These are phyloP conservation scores for Dicranocentrus wangi DNA, from an alignment of 2,888 invertebrate genomes.

Conservation along the genomic window DNA sequence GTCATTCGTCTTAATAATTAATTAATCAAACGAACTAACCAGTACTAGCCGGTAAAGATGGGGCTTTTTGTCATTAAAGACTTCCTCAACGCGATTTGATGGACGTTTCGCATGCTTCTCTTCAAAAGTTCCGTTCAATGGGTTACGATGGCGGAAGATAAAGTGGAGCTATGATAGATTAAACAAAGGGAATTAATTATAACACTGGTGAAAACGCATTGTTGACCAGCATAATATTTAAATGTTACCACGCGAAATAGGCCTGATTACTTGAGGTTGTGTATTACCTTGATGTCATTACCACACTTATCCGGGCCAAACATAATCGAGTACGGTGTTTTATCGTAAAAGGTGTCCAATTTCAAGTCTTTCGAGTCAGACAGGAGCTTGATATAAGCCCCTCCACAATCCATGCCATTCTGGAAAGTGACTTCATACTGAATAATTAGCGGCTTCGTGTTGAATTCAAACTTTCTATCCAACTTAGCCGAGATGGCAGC, in stretches of 20 bases:
- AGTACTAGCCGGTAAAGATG: constrained; percentile 86
- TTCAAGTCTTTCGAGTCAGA: constrained; percentile 78
- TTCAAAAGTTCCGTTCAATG: constrained; percentile 88
- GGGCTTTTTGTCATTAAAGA: constrained; percentile 93
- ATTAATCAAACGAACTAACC: constrained; percentile 58
- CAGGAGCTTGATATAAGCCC: constrained; percentile 89
- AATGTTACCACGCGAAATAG: too few relatives aligned
- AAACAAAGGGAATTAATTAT: too few relatives aligned
- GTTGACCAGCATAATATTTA: too few relatives aligned
- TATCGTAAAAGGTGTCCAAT: constrained; percentile 91
- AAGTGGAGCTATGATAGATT: constrained; percentile 83
- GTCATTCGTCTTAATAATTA: too few relatives aligned
- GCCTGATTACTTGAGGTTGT: too few relatives aligned
- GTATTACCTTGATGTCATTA: constrained; percentile 89
- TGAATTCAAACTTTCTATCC: constrained; percentile 87
- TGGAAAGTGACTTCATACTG: constrained; percentile 96
- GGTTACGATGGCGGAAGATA: constrained; percentile 97
- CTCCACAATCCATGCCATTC: constrained; percentile 98
- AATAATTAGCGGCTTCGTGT: constrained; percentile 86
- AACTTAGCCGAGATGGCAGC: constrained; percentile 91
- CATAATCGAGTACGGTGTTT: constrained; percentile 98
- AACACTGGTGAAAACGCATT: too few relatives aligned
- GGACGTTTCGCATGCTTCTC: constrained; percentile 98
- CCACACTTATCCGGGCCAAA: constrained; percentile 99
- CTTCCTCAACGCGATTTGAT: constrained; percentile 86